Conservation (phyloP, 2,888 invertebrate genomes). For the Aporophyla nigra region DNA sequence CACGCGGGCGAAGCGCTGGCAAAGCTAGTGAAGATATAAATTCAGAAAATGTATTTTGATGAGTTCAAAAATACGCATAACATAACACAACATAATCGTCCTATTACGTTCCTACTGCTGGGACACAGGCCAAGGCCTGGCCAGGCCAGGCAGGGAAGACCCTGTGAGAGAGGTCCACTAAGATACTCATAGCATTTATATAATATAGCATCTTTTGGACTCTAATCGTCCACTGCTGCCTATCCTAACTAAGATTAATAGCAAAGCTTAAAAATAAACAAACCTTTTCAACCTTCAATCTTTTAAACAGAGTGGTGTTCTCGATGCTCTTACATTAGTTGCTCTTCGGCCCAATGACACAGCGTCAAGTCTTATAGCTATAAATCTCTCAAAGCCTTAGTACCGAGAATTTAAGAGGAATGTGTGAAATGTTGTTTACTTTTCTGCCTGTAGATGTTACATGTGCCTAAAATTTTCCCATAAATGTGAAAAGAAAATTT, state of each 20-base stretch:
- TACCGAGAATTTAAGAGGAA: conserved; percentile 10
- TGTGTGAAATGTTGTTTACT: conserved; percentile 24
- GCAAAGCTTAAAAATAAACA: conserved; percentile 30
- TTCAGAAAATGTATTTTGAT: background rate
- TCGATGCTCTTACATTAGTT: conserved; percentile 51
- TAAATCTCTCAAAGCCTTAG: conserved; percentile 49
- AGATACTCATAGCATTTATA: background rate
- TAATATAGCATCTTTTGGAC: background rate
- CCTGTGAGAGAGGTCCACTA: no score
- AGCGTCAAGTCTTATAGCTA: conserved; percentile 40
- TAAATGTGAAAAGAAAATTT: background rate
- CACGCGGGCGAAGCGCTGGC: no score
- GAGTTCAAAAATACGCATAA: background rate
- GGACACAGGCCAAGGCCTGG: no score
- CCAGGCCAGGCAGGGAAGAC: no score
- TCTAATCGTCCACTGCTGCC: background rate
- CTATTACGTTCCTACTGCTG: no score
- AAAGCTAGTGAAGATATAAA: background rate
- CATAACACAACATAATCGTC: no score
- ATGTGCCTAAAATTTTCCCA: conserved; percentile 1
- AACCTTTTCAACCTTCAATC: conserved; percentile 22
- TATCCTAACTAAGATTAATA: conserved; percentile 1
- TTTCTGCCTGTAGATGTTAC: conserved; percentile 5
- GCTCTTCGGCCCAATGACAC: conserved; percentile 31
- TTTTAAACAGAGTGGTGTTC: conserved; percentile 47